Conservation (phyloP, 2,888 invertebrate species). For the Mythimna vitellina region DNA sequence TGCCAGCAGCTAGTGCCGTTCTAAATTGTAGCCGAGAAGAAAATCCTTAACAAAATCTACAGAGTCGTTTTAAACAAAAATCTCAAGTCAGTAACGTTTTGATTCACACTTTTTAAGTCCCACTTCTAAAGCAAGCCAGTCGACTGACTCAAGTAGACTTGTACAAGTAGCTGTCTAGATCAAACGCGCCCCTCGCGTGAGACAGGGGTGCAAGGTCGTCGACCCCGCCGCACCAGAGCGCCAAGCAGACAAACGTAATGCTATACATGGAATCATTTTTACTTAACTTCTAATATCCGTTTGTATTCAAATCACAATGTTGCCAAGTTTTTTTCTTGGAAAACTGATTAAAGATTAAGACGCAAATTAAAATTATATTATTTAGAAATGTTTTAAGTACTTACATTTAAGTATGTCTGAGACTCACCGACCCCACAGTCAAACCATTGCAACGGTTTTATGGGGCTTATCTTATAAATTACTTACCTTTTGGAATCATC, state of each 20-base stretch:
- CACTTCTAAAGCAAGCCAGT: constrained; percentile 31
- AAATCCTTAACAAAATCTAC: background rate
- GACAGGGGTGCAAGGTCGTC: constrained; percentile 64
- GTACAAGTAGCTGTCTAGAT: constrained; percentile 45
- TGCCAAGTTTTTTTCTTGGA: background rate
- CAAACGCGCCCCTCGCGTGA: constrained; percentile 59
- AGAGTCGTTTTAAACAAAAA: background rate
- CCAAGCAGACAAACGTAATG: constrained; percentile 53
- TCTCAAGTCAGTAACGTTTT: constrained; percentile 20
- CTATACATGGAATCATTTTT: constrained; percentile 45
- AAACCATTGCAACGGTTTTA: no score
- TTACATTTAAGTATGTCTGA: no score
- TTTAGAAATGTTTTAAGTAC: no score
- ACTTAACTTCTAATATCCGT: constrained; percentile 25
- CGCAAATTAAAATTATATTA: no score
- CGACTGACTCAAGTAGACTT: constrained; percentile 42
- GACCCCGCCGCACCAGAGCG: constrained; percentile 55
- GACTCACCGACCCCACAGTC: no score
- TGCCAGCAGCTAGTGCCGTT: no score
- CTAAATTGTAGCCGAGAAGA: no score
- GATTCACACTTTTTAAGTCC: background rate
- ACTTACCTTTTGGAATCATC: no score
- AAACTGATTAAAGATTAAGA: background rate
- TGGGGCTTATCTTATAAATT: no score
- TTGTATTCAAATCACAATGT: constrained; percentile 12